A percentile compares a stretch with the other conserved stretches of the same genome.
Conservation (phyloP, 2,113 vertebrate species). For the Gavialis gangeticus region DNA sequence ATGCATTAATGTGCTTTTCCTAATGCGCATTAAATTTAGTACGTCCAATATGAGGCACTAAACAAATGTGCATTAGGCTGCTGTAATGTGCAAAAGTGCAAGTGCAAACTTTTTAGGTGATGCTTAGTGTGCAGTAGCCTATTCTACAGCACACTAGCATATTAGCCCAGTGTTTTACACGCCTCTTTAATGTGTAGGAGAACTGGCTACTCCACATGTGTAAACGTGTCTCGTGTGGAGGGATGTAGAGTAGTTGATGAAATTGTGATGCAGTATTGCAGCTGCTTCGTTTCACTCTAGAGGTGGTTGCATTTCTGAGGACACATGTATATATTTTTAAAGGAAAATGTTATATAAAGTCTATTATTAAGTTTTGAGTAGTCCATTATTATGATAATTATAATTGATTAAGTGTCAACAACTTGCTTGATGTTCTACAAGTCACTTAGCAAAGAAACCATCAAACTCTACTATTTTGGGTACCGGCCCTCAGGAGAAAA, state of each 20-base stretch:
- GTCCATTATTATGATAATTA: not conserved
- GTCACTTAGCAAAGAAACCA: not conserved
- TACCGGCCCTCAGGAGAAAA: not conserved
- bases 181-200: no score
- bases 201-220: no score
- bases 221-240: no score
- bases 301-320: not conserved
- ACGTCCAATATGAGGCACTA: no score
- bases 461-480: not conserved
- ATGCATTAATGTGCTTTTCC: no score
- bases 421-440: not conserved
- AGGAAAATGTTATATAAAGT: not conserved
- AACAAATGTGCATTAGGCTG: no score
- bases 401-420: not conserved
- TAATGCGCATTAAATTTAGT: no score
- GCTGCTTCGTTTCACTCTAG: not conserved
- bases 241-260: not conserved
- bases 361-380: not conserved
- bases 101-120: no score
- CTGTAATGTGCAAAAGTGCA: no score
- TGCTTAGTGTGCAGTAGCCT: no score
- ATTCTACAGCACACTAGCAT: no score
- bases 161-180: no score
- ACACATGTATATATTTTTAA: conserved; percentile 30
- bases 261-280: conserved; percentile 41